Evolutionary conservation across 2,888 invertebrate species (phyloP), one percentile per base, ranked within the genome.

Genomic region (Polymixis lichenea): DNA sequence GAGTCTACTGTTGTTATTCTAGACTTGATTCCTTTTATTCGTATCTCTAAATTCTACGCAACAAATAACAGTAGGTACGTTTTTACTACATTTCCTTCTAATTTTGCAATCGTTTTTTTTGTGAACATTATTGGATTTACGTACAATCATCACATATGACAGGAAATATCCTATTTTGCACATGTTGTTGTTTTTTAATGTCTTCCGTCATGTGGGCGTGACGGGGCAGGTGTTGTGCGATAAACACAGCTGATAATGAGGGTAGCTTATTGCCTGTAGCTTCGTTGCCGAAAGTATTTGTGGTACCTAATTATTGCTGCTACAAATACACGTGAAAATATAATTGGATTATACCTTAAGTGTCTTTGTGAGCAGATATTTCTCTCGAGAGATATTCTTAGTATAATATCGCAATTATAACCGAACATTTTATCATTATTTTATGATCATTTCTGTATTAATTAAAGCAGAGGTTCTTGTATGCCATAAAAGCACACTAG

Each of bases 151-250:
- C 73, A 74, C 74, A 72, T 72, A 80, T 79, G 77, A 75, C 81
- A 81, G 88, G 87, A 88, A 83, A 78, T 72, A 77, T 69, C 58
- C 58, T 77, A 83, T 79, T 82, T 85, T 77, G 89, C 86, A 89
- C 80, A 79, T 89, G 85, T 80, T 70, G 64, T 69, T 53, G 38
- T 62, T 80, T 87, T 83, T 80, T 82, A 71, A 80, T 84, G 72
- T 71, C 74, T 87, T 86, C 88, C 82, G 83, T 62, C 72, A 69
- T 77, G 66, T 77, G 78, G 73, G 77, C 22, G 72, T 61, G 60
- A 64, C 28, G 60, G 58, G 77, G 82, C 83, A 85, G 85, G 75
- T 85, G 85, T 56, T 65, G 78, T 71, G 69, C 75, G 68, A 72
- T 78, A 84, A 85, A 88, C 64, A 87, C 86, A 87, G 88, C 84